These are phyloP conservation scores for Cirrhinus mrigala DNA, from an alignment of 2,797 vertebrate species.

Conservation along the genomic window DNA sequence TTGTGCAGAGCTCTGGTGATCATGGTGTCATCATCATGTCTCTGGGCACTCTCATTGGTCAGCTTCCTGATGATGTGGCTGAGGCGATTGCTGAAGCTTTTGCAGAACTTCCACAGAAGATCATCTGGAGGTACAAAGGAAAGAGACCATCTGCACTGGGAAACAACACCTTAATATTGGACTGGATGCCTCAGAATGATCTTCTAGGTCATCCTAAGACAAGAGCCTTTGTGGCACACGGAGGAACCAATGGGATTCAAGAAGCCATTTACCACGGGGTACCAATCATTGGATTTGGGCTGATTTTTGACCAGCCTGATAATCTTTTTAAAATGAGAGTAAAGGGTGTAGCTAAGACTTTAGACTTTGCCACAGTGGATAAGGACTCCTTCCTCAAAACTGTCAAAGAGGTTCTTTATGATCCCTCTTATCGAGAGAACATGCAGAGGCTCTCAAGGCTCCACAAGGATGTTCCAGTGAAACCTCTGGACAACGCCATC, in stretches of 20 bases:
- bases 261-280: conserved; percentile 67
- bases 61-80: conserved; percentile 54
- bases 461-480: conserved; percentile 51
- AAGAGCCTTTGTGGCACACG: conserved; percentile 64
- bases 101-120: conserved; percentile 64
- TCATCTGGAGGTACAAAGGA: conserved; percentile 64
- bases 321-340: conserved; percentile 62
- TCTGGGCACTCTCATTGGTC: conserved; percentile 60
- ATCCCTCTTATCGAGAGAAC: conserved; percentile 40
- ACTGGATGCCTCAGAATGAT: conserved; percentile 70
- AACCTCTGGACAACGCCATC: conserved; percentile 52
- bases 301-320: conserved; percentile 67
- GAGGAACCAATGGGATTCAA: conserved; percentile 66
- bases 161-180: conserved; percentile 65
- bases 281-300: conserved; percentile 62
- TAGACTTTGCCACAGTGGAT: conserved; percentile 55
- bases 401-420: conserved; percentile 51
- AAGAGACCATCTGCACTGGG: conserved; percentile 57
- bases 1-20: conserved; percentile 67
- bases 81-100: conserved; percentile 63
- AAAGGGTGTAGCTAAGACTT: conserved; percentile 58
- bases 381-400: conserved; percentile 57
- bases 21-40: conserved; percentile 72
- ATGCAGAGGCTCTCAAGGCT: conserved; percentile 56
- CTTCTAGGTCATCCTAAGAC: conserved; percentile 66